Evolutionary conservation across 2,797 vertebrate species (phyloP), one percentile per base, ranked within the genome.

Genomic region (Triplophysa bombifrons): DNA sequence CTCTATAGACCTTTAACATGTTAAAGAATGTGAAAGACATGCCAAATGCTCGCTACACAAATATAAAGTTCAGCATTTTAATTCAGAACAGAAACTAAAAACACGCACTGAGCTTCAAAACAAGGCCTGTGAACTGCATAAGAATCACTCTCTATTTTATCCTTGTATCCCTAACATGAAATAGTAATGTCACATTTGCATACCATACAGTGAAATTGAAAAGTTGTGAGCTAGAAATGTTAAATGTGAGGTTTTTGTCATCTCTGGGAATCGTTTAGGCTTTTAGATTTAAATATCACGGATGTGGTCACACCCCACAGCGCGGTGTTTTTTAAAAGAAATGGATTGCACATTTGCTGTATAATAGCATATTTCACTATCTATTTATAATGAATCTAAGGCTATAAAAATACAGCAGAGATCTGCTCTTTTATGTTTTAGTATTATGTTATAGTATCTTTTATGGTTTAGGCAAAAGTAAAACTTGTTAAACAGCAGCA

Each of bases 161-260:
- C 48, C 66, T 60, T 38, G 38, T 61, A 50, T 16, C 17, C 10
- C 19, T 20, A 25, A 51, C 61, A 66, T 72, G 30, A 34, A 68
- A 78, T 51, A 73, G 30, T 53, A 64, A 69, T 74, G 48, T 14
- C 1, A 20, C 56, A 30, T 73, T 82, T 66, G 61, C 80, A 77
- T 73, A 76, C 4, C 48, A 70, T 58, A 65, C 58, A 71, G 34
- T 38, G 30, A 58, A 65, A n/a, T n/a, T 50, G 58, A 74, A 19
- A 44, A 51, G 6, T 25, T 27, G 63, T 11, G 30, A 44, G 22
- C 19, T 56, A 44, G 9, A 56, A 56, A 56, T 11, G 53, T 56
- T 41, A 20, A 2, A 13, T 27, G 74, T 44, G 16, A 27, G 48
- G 20, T 19, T 65, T 11, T 58, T 16, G 20, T 27, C 22, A 76